Percentiles rank a stretch among this genome's conserved stretches.
These are phyloP conservation scores for Pterocles burchelli DNA, from an alignment of 2,113 vertebrate species.

Conservation along the genomic window DNA sequence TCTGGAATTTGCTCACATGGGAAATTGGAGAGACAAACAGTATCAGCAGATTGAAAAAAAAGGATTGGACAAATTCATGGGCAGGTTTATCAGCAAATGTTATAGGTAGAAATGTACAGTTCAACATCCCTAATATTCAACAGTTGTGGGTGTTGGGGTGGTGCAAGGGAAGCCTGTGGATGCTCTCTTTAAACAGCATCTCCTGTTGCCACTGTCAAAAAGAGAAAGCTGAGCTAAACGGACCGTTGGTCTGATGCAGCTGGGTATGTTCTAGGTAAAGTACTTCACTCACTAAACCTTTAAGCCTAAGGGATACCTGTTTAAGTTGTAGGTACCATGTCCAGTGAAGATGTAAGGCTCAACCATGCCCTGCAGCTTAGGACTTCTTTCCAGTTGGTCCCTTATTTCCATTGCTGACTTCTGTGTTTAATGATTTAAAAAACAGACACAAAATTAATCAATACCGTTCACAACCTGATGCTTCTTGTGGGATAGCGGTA, in stretches of 20 bases:
- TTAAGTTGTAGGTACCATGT: neutral
- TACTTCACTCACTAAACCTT: neutral
- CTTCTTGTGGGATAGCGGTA: neutral
- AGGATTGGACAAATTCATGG: neutral
- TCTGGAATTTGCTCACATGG: neutral
- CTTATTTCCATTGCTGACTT: neutral
- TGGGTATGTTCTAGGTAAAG: neutral
- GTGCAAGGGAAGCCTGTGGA: neutral
- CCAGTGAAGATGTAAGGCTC: neutral
- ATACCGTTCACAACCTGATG: neutral
- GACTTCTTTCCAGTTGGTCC: neutral
- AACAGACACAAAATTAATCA: neutral
- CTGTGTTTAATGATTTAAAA: neutral
- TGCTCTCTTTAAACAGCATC: neutral
- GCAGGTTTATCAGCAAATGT: neutral
- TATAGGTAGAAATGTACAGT: neutral
- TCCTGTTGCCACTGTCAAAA: neutral
- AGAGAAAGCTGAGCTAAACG: neutral
- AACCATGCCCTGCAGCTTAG: neutral
- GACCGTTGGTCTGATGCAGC: rapidly evolving
- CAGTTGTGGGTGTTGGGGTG: neutral
- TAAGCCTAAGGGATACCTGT: neutral
- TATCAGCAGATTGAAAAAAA: neutral
- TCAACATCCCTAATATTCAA: neutral
- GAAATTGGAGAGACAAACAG: neutral